Percentiles rank a stretch among this genome's conserved stretches.
phyloP scores from a whole-genome alignment of 2,113 vertebrate species.

The Brienomyrus longianalis region DNA sequence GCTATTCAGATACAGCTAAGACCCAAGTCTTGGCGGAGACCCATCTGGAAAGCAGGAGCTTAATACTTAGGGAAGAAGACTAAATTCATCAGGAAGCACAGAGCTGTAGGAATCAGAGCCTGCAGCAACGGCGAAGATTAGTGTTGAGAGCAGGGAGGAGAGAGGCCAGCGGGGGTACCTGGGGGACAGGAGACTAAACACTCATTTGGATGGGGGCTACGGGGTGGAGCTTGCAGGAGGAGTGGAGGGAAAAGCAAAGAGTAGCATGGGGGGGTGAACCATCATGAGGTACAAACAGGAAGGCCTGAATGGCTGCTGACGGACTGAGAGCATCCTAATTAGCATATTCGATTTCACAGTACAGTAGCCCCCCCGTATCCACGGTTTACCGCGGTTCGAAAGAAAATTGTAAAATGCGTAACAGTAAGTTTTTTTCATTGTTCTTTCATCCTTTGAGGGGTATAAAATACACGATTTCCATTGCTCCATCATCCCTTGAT shows the following conservation, averaged over 20 bases:
- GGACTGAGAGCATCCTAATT: neutral
- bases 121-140: neutral
- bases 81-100: neutral
- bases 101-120: neutral
- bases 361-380: neutral
- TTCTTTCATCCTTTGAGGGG: neutral
- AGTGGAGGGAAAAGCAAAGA: neutral
- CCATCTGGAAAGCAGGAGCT: neutral
- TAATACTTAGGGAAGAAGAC: neutral
- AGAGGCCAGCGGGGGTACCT: neutral
- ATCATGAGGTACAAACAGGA: neutral
- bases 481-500: neutral
- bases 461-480: neutral
- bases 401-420: neutral
- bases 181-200: neutral
- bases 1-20: neutral
- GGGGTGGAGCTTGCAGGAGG: neutral
- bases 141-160: neutral
- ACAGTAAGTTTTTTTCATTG: neutral
- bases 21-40: neutral
- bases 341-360: neutral
- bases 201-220: neutral
- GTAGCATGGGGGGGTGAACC: neutral
- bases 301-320: neutral
- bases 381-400: neutral